A percentile compares a stretch with the other conserved stretches of the same genome.
Evolutionary conservation across 2,888 invertebrate genomes (phyloP).

Genomic region (Andrena bicolor): DNA sequence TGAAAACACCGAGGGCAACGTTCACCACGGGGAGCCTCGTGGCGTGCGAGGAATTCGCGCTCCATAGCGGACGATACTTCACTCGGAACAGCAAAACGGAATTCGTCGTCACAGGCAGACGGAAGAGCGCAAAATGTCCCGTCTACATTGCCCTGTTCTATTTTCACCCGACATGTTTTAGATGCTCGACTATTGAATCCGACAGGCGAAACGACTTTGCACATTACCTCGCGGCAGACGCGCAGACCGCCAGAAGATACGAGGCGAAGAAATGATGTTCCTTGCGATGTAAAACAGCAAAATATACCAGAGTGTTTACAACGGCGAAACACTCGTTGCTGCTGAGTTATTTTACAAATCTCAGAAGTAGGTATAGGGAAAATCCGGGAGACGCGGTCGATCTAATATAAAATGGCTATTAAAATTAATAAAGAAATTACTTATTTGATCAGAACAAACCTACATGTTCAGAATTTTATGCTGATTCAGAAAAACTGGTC

Average conservation of each 20-base stretch:
- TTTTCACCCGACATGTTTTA: conserved; percentile 46
- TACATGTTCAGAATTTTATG: too few relatives aligned
- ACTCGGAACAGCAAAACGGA: conserved; percentile 36
- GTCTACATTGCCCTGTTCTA: conserved; percentile 40
- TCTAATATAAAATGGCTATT: too few relatives aligned
- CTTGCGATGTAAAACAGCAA: neutral
- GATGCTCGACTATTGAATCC: conserved; percentile 47
- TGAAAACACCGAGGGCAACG: neutral
- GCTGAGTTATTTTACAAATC: neutral
- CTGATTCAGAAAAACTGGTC: too few relatives aligned
- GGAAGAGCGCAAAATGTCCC: conserved; percentile 38
- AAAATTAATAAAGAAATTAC: too few relatives aligned
- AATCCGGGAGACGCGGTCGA: too few relatives aligned
- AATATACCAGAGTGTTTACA: neutral
- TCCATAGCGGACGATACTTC: conserved; percentile 36
- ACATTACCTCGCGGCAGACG: conserved; percentile 31
- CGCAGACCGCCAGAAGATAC: conserved; percentile 13
- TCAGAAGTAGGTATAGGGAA: too few relatives aligned
- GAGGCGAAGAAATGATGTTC: conserved; percentile 9
- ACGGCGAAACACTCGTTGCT: neutral
- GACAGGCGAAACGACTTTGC: conserved; percentile 50
- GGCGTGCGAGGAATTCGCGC: conserved; percentile 29
- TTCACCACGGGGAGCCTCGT: conserved; percentile 14
- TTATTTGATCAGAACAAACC: too few relatives aligned
- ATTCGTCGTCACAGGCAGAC: conserved; percentile 36